Base-by-base conservation (phyloP, 2,888 invertebrate species). In the Parapristionchus giblindavisi region DNA sequence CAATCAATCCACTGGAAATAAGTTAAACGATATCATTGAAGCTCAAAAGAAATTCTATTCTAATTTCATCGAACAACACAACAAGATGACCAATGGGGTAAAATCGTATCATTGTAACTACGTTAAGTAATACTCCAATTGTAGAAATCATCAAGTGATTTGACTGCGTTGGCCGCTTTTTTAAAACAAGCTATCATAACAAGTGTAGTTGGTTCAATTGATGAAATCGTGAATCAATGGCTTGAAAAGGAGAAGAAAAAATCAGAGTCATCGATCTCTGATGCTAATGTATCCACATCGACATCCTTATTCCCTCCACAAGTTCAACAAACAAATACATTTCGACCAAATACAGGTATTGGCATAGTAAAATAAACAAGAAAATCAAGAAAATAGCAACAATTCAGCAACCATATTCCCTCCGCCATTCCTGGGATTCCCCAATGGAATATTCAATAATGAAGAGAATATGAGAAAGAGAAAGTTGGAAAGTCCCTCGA, bases 161-260 rank as follows among this genome's bases (percentile, higher is more conserved):
- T 77, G 60, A 94, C 95, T 88, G 93, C 93, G 72, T 91, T 96
- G 71, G 94, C 95, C n/a, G 94, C 95, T 87, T 92, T 93, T 75
- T 91, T 97, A 5, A 96, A 96, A 90, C 92, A 92, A 71, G 96
- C 96, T 90, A 93, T 96, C 81, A 93, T 93, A 32, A 92, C 93
- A 52, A 94, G 94, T 1, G 89, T 96, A 61, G 92, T 93, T 27
- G 93, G 92, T 82, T 91, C 95, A 61, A 93, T 96, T 82, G 96
- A 96, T 89, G 93, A 93, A 27, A 61, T 61, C 14, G 61, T 61
- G 21, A 61, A 38, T n/a, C 38, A 54, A 17, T 71, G 40, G 51
- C 27, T 71, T 27, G 71, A 51, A 27, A 54, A 5, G 24, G 51
- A 66, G 32, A 29, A 8, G 27, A 32, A 5, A 21, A 56, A 40